Base-by-base conservation (phyloP, 2,888 invertebrate genomes). In the Mimumesa dahlbomi region DNA sequence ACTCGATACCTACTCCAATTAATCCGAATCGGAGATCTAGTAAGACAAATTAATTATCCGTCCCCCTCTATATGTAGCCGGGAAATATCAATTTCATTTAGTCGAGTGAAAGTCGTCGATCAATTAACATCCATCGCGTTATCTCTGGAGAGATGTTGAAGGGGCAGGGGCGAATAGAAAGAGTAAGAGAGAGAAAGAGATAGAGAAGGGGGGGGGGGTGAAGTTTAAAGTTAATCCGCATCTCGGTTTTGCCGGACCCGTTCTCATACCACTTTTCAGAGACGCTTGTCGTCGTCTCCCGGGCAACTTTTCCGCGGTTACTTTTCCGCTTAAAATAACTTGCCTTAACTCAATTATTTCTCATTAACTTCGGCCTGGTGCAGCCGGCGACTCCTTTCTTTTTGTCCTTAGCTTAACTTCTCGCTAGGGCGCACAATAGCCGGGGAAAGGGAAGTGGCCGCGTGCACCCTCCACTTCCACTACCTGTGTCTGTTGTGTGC, bases 251-350 rank as follows among this genome's bases (percentile, higher is more conserved):
- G 66, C 45, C 57, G 58, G 48, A 56, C n/a, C 66, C 57, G 69
- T 34, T 40, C 57, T 18, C 31, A 22, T 13, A 11, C 11, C 13
- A 4, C 14, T 46, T 31, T 9, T 14, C 14, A 11, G 14, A 29
- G 29, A n/a, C n/a, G 25, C 25, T 25, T 25, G 3, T 25, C 42
- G 43, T 45, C n/a, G 25, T n/a, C n/a, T 25, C 46, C 18, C 42
- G 59, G 25, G 43, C 46, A 64, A 68, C 71, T 76, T 79, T 79
- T 71, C 56, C 65, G 70, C 70, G 70, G 68, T 68, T 73, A 77
- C 77, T 75, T 77, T 80, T 80, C 59, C 81, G 73, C 70, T 79
- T 81, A 75, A 79, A 80, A 77, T 80, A 81, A 79, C 81, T 79
- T 58, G 68, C 52, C 73, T 68, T 71, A 77, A 79, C 78, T 81